Evolutionary conservation across 2,797 vertebrate species (phyloP).

Genomic region (Typhlichthys subterraneus): DNA sequence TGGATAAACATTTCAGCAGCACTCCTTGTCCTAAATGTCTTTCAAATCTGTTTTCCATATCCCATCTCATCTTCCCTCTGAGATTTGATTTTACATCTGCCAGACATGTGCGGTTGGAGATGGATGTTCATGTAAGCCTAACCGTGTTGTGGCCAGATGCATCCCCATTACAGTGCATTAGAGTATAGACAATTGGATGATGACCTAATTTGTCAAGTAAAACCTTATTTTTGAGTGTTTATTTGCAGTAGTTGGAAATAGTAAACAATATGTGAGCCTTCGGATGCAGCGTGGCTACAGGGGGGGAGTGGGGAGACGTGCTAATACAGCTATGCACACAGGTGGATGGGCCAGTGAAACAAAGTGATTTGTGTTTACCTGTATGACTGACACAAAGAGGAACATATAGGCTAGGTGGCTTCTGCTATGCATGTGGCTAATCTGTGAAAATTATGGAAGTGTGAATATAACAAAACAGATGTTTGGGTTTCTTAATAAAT

Average conservation of each 20-base stretch:
- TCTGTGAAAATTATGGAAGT: too few species aligned
- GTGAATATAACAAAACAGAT: too few species aligned
- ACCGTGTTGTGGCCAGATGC: conserved; percentile 65
- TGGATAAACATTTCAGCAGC: conserved; percentile 1
- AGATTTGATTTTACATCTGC: conserved; percentile 60
- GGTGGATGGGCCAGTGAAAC: too few species aligned
- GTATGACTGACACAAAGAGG: too few species aligned
- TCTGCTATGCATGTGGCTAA: too few species aligned
- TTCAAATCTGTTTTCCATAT: conserved; percentile 24
- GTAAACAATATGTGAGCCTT: too few species aligned
- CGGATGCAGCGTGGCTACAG: too few species aligned
- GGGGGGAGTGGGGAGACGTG: too few species aligned
- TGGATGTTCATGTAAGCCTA: conserved; percentile 57
- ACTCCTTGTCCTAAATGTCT: conserved; percentile 10
- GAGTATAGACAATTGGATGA: conserved; percentile 37
- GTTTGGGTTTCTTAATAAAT: too few species aligned
- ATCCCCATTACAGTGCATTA: conserved; percentile 50
- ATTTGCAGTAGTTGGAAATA: conserved; percentile 9
- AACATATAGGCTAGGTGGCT: too few species aligned
- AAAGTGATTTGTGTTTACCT: too few species aligned
- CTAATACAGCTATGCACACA: too few species aligned
- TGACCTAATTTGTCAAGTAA: conserved; percentile 50
- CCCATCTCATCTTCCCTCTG: conserved; percentile 27
- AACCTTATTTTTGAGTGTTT: conserved; percentile 44
- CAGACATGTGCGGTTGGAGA: conserved; percentile 50